A percentile compares a stretch with the other conserved stretches of the same genome.
These are phyloP conservation scores for Beaufortia kweichowensis DNA, from an alignment of 2,113 vertebrate species.

Conservation along the genomic window DNA sequence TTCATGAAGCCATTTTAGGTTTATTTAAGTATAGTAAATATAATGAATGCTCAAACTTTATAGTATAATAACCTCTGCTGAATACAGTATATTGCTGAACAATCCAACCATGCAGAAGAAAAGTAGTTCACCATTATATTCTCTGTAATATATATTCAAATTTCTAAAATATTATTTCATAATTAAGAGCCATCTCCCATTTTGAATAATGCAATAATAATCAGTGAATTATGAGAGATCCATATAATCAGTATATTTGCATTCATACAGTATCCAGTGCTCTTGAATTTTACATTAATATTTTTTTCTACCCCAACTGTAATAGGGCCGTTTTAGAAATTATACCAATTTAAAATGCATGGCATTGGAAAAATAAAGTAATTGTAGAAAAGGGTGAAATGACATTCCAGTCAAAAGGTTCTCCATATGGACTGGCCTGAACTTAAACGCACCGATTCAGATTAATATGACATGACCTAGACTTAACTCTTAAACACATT, in stretches of 20 bases:
- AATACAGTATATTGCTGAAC: not conserved
- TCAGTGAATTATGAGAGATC: constrained; percentile 50
- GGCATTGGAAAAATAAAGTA: constrained; percentile 24
- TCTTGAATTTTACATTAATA: constrained; percentile 50
- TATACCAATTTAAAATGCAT: constrained; percentile 41
- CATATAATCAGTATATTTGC: constrained; percentile 49
- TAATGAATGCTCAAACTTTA: not conserved
- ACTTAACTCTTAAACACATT: not conserved
- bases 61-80: not conserved
- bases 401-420: constrained; percentile 16
- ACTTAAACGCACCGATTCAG: constrained; percentile 24
- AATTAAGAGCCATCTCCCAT: constrained; percentile 38
- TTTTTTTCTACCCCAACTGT: constrained; percentile 23
- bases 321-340: constrained; percentile 27
- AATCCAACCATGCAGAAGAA: not conserved
- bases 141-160: not conserved
- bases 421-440: constrained; percentile 26
- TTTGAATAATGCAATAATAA: constrained; percentile 58
- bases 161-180: constrained; percentile 56
- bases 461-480: constrained; percentile 37
- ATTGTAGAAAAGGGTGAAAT: constrained; percentile 22
- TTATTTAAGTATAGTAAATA: not conserved
- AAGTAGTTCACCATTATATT: constrained; percentile 2
- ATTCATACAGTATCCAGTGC: constrained; percentile 44
- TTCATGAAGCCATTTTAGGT: not conserved